Conservation (phyloP, 2,113 vertebrate species). For the Oryzias melastigma region DNA sequence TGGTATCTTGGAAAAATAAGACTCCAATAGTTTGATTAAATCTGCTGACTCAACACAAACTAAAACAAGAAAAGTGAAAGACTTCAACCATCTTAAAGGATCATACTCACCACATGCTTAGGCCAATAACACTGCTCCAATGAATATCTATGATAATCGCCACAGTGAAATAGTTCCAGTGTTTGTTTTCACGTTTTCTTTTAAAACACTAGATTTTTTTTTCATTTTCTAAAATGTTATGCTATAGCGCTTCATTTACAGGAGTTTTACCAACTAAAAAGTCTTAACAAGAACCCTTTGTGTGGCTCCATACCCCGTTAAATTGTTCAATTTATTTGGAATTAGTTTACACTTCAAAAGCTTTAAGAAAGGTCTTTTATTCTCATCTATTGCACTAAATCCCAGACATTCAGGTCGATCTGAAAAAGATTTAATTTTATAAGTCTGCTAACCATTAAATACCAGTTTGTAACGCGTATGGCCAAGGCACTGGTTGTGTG, state of each 20-base stretch:
- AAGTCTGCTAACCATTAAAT: conserved; percentile 65
- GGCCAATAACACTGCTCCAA: too few species aligned
- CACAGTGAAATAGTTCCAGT: too few species aligned
- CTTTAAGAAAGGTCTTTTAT: conserved; percentile 24
- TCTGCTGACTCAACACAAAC: too few species aligned
- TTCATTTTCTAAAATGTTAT: neutral
- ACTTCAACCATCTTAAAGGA: too few species aligned
- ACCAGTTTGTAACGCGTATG: conserved; percentile 50
- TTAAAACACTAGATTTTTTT: too few species aligned
- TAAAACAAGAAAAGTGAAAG: too few species aligned
- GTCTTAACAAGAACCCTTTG: neutral
- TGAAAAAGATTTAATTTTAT: conserved; percentile 66
- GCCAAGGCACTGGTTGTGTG: conserved; percentile 29
- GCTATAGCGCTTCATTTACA: neutral
- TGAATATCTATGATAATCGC: too few species aligned
- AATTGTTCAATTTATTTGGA: neutral
- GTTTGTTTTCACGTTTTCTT: too few species aligned
- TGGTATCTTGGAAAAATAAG: too few species aligned
- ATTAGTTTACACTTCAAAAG: conserved; percentile 1
- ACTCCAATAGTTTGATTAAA: too few species aligned
- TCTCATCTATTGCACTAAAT: conserved; percentile 38
- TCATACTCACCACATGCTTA: too few species aligned
- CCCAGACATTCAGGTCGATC: conserved; percentile 37
- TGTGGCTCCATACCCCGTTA: neutral
- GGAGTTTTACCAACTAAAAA: neutral